A percentile compares a stretch with the other conserved stretches of the same genome.
Conservation (phyloP, 2,113 vertebrate genomes). For the Tupaia tana region DNA sequence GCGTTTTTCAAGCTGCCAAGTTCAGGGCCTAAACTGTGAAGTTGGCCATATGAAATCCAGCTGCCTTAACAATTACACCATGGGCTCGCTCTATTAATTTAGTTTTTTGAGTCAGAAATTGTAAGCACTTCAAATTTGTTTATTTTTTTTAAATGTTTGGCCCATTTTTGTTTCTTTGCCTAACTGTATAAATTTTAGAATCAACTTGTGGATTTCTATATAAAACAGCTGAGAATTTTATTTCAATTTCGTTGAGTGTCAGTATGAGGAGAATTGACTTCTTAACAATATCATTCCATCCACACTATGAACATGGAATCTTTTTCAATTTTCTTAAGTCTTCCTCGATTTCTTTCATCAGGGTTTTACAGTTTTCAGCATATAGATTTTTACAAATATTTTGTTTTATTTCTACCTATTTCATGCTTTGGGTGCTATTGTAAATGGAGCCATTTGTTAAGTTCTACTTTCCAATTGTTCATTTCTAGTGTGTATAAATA, state of each 20-base stretch:
- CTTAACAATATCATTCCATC: neutral
- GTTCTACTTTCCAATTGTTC: constrained; percentile 7
- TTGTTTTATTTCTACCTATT: neutral
- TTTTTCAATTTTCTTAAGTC: no score
- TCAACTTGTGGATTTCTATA: neutral
- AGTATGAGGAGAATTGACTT: neutral
- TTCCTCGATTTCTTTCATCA: no score
- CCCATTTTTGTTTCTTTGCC: neutral
- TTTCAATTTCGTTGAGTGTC: neutral
- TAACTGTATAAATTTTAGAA: neutral
- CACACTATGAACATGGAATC: neutral
- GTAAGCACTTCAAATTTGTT: neutral
- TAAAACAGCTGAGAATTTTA: neutral
- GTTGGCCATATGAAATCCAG: no score
- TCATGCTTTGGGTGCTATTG: neutral
- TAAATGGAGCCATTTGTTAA: neutral
- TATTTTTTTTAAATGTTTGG: neutral
- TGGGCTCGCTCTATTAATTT: no score
- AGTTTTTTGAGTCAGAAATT: constrained; percentile 5
- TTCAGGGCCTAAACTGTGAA: no score
- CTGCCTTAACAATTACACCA: no score
- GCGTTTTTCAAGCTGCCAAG: no score
- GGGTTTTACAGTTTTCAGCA: neutral
- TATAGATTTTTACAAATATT: neutral
- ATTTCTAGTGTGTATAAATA: neutral